Percentiles rank a stretch among this genome's conserved stretches.
Conservation (phyloP, 2,797 vertebrate species). For the Perodicticus potto region DNA sequence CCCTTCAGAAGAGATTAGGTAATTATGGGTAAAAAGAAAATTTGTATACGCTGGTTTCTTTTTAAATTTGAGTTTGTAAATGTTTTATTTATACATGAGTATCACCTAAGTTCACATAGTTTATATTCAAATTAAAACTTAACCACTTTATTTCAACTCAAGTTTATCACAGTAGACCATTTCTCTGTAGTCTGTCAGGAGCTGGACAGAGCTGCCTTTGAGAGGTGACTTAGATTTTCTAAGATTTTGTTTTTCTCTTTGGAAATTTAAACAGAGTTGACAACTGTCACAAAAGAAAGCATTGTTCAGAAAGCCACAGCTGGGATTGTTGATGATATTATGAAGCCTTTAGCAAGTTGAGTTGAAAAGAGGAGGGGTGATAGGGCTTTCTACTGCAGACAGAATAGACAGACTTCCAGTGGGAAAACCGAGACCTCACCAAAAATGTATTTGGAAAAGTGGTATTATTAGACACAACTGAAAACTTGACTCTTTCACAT, state of each 20-base stretch:
- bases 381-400: not conserved
- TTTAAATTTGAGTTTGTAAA: not conserved
- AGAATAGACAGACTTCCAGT: not conserved
- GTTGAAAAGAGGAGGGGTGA: not conserved
- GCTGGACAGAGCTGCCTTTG: slow-evolving; percentile 2
- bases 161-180: slow-evolving; percentile 20
- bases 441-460: not conserved
- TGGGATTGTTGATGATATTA: slow-evolving; percentile 42
- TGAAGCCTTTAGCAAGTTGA: slow-evolving; percentile 12
- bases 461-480: not conserved
- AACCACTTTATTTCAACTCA: slow-evolving; percentile 3
- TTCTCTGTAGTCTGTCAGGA: slow-evolving; percentile 18
- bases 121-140: slow-evolving; percentile 18
- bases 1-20: not conserved
- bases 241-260: not conserved
- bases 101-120: not conserved
- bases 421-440: slow-evolving; percentile 23
- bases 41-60: not conserved
- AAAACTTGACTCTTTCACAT: not conserved
- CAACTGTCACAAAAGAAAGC: slow-evolving; percentile 57
- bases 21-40: slow-evolving; percentile 8
- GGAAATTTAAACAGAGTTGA: slow-evolving; percentile 58
- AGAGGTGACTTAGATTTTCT: slow-evolving; percentile 8
- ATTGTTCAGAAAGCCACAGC: slow-evolving; percentile 67
- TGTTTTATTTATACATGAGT: not conserved